Evolutionary conservation across 2,113 vertebrate species (phyloP).

Genomic region (Opisthocomus hoazin): DNA sequence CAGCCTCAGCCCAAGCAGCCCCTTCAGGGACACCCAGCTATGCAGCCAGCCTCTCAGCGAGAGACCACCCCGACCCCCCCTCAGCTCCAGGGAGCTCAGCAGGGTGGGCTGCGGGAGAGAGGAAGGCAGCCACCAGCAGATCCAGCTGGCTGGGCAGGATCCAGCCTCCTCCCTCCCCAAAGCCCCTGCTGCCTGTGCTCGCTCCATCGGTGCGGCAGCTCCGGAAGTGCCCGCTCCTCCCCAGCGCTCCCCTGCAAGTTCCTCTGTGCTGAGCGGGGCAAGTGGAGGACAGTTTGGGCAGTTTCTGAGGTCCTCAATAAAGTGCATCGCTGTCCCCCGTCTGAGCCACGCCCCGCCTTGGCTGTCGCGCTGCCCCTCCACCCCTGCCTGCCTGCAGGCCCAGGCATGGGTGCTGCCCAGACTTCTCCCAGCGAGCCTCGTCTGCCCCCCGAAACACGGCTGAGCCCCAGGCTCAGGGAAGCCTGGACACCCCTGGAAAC

Average conservation of each 20-base stretch:
- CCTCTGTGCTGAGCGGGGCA: fast-evolving
- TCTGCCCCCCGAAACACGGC: neutral
- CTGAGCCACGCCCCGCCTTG: neutral
- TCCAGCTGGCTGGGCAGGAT: neutral
- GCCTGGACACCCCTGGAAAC: neutral
- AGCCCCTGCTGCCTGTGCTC: neutral
- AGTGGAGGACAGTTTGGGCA: neutral
- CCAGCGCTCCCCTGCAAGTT: neutral
- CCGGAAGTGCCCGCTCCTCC: fast-evolving
- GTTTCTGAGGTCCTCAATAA: slow-evolving; percentile 38
- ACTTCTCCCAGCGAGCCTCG: neutral
- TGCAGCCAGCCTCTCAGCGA: fast-evolving
- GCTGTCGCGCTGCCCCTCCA: fast-evolving
- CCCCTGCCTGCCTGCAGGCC: neutral
- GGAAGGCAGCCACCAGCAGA: neutral
- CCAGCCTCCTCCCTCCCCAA: neutral
- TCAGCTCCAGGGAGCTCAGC: neutral
- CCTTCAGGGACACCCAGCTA: neutral
- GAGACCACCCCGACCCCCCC: fast-evolving
- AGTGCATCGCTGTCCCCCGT: neutral
- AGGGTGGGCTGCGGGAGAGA: neutral
- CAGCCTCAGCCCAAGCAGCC: neutral
- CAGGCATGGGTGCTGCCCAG: neutral
- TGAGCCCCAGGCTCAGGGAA: fast-evolving
- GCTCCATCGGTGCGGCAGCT: fast-evolving